These are phyloP conservation scores for Nothoprocta pentlandii DNA, from an alignment of 2,113 vertebrate genomes.

Conservation along the genomic window DNA sequence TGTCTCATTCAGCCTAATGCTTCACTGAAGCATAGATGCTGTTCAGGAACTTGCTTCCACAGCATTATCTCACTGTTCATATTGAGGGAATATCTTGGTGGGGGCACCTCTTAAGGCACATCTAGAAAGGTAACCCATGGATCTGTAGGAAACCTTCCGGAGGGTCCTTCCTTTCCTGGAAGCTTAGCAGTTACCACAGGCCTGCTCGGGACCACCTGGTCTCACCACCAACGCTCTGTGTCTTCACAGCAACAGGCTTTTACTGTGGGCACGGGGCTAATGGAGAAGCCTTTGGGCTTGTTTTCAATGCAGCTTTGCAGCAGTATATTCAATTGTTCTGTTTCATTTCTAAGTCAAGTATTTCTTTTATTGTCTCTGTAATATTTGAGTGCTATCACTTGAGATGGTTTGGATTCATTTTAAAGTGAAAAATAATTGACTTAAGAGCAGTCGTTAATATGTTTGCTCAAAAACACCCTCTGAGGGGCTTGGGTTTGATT, in stretches of 20 bases:
- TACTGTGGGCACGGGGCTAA: accelerated
- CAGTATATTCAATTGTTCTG: neutral
- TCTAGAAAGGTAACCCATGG: neutral
- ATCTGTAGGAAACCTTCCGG: neutral
- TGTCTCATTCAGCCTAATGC: neutral
- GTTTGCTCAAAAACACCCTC: neutral
- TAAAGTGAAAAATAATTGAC: neutral
- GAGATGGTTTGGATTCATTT: neutral
- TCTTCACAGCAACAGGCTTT: neutral
- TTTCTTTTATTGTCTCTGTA: neutral
- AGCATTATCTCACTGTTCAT: neutral
- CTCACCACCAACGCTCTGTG: neutral
- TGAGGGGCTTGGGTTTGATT: constrained; percentile 38
- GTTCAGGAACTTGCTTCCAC: neutral
- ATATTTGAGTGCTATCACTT: neutral
- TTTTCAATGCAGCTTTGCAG: neutral
- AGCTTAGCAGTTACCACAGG: neutral
- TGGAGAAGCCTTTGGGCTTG: neutral
- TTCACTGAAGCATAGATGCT: neutral
- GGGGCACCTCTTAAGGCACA: neutral
- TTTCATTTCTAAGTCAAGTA: neutral
- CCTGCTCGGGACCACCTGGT: neutral
- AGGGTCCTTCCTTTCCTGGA: neutral
- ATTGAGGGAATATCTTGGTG: too few species aligned
- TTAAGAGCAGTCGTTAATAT: neutral